A percentile compares a stretch with the other conserved stretches of the same genome.
Evolutionary conservation across 2,888 invertebrate species (phyloP).

Genomic region (Prosopocoilus inquinatus): DNA sequence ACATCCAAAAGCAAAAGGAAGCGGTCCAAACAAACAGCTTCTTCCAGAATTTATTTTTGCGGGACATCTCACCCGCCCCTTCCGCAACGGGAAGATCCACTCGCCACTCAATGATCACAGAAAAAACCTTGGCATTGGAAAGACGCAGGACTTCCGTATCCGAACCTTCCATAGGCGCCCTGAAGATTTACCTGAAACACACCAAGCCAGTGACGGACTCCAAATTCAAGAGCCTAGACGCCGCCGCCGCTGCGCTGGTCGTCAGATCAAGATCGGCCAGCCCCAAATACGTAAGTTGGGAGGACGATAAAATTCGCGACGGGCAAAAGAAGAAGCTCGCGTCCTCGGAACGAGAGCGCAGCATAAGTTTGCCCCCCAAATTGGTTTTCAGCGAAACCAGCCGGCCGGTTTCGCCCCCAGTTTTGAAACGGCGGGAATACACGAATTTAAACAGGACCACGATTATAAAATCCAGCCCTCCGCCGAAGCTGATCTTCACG

Average conservation of each 20-base stretch:
- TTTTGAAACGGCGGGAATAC: conserved; percentile 21
- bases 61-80: conserved; percentile 48
- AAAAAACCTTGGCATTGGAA: conserved; percentile 70
- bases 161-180: conserved; percentile 54
- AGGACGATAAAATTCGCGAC: conserved; percentile 38
- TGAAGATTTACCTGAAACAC: conserved; percentile 65
- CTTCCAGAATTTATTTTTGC: conserved; percentile 69
- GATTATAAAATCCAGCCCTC: conserved; percentile 7
- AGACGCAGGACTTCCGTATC: conserved; percentile 31
- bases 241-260: conserved; percentile 31
- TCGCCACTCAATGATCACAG: conserved; percentile 61
- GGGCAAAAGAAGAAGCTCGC: conserved; percentile 9
- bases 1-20: conserved; percentile 59
- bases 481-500: conserved; percentile 28
- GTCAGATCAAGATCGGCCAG: conserved; percentile 56
- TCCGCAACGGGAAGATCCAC: conserved; percentile 19
- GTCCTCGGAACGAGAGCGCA: conserved; percentile 41
- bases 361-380: conserved; percentile 51
- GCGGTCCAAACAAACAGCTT: conserved; percentile 63
- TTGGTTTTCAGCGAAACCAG: conserved; percentile 28
- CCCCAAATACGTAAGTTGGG: conserved; percentile 61
- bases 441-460: conserved; percentile 11
- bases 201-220: conserved; percentile 72
- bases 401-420: conserved; percentile 36
- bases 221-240: conserved; percentile 68